phyloP scores from a whole-genome alignment of 2,113 vertebrate species.

The Genyomyrus donnyi region DNA sequence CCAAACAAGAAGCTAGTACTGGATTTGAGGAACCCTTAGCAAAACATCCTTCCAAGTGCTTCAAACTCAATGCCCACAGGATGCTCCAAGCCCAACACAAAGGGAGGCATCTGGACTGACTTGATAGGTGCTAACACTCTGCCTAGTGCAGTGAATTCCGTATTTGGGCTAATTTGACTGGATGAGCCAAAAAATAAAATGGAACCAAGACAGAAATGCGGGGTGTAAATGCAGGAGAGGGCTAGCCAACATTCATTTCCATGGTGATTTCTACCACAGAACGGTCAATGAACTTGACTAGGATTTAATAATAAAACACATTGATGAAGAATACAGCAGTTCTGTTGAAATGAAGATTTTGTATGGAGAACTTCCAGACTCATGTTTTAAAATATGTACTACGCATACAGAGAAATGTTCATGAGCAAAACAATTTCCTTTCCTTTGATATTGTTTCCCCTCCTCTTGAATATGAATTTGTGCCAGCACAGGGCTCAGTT shows the following conservation, averaged over 20 bases:
- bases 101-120: background rate
- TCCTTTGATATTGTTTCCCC: constrained; percentile 10
- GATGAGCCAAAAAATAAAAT: background rate
- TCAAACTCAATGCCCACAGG: background rate
- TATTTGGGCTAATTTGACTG: background rate
- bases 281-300: background rate
- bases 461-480: background rate
- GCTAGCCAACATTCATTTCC: background rate
- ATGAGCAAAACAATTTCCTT: background rate
- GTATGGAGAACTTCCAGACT: background rate
- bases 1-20: background rate
- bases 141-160: background rate
- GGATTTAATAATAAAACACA: background rate
- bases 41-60: background rate
- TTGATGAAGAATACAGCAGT: background rate
- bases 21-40: no score
- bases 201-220: background rate
- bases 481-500: background rate
- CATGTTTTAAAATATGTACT: background rate
- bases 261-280: background rate
- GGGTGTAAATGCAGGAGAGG: background rate
- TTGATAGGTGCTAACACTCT: background rate
- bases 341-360: background rate
- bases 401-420: background rate
- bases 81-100: background rate